Conservation (phyloP, 2,888 invertebrate genomes). For the Choristoneura rosaceana region DNA sequence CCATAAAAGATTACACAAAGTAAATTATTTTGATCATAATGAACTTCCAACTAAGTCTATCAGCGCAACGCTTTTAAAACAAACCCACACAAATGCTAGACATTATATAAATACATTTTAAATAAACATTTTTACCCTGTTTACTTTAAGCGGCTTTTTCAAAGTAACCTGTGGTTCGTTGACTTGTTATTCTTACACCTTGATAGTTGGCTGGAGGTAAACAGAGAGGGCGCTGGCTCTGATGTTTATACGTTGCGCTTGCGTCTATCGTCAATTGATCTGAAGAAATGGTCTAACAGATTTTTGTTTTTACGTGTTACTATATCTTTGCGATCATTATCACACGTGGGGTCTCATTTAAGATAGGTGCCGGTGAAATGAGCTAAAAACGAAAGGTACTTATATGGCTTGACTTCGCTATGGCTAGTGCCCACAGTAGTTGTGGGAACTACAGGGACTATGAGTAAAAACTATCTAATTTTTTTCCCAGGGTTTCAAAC, state of each 20-base stretch:
- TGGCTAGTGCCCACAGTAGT: no score
- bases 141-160: constrained; percentile 66
- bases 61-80: constrained; percentile 35
- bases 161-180: constrained; percentile 77
- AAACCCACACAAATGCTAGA: constrained; percentile 35
- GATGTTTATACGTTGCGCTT: constrained; percentile 30
- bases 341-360: neutral
- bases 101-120: constrained; percentile 41
- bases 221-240: constrained; percentile 52
- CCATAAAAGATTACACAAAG: neutral
- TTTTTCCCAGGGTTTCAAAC: no score
- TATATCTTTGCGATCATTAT: neutral
- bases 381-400: neutral
- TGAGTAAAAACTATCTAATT: no score
- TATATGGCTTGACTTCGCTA: no score
- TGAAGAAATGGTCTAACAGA: constrained; percentile 9
- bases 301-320: neutral
- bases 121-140: constrained; percentile 52
- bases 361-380: neutral
- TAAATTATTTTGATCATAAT: neutral
- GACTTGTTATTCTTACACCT: constrained; percentile 79
- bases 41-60: constrained; percentile 29
- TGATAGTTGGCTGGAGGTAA: constrained; percentile 57
- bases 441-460: no score
- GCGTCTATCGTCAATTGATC: constrained; percentile 24